A percentile compares a stretch with the other conserved stretches of the same genome.
Evolutionary conservation across 2,888 invertebrate species (phyloP).

Genomic region (Rotaria macrura): DNA sequence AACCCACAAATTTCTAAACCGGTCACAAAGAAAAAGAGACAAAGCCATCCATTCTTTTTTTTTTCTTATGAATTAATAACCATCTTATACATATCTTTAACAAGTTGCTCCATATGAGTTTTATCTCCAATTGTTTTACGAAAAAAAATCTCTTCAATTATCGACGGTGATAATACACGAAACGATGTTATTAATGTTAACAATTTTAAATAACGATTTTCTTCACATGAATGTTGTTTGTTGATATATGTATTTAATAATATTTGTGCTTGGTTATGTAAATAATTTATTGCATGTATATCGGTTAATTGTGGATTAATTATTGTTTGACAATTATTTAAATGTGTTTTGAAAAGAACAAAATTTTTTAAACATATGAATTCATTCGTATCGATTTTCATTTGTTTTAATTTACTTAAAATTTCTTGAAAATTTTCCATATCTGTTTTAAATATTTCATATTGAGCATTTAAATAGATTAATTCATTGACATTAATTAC

Average conservation of each 20-base stretch:
- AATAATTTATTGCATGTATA: slow-evolving; percentile 57
- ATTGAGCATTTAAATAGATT: slow-evolving; percentile 38
- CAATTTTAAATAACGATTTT: slow-evolving; percentile 65
- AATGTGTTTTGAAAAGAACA: slow-evolving; percentile 63
- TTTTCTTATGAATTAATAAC: not conserved
- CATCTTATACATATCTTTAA: slow-evolving; percentile 57
- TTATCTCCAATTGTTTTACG: slow-evolving; percentile 66
- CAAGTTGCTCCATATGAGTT: slow-evolving; percentile 59
- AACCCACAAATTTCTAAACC: not conserved
- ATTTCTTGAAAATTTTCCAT: slow-evolving; percentile 55
- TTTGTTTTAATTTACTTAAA: slow-evolving; percentile 61
- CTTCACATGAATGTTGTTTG: slow-evolving; percentile 61
- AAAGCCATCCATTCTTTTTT: not conserved
- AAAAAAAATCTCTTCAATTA: slow-evolving; percentile 65
- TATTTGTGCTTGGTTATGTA: slow-evolving; percentile 67
- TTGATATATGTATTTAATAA: slow-evolving; percentile 62
- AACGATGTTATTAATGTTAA: slow-evolving; percentile 63
- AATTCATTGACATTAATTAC: slow-evolving; percentile 67
- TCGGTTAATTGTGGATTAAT: slow-evolving; percentile 51
- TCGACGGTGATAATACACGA: slow-evolving; percentile 53
- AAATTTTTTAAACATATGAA: slow-evolving; percentile 73
- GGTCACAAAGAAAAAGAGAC: not conserved
- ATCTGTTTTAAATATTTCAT: slow-evolving; percentile 37
- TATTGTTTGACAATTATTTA: slow-evolving; percentile 10
- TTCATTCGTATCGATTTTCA: slow-evolving; percentile 69